Percentiles rank a stretch among this genome's conserved stretches.
Conservation (phyloP, 1,140 invertebrate genomes). For the Hyles vespertilio region DNA sequence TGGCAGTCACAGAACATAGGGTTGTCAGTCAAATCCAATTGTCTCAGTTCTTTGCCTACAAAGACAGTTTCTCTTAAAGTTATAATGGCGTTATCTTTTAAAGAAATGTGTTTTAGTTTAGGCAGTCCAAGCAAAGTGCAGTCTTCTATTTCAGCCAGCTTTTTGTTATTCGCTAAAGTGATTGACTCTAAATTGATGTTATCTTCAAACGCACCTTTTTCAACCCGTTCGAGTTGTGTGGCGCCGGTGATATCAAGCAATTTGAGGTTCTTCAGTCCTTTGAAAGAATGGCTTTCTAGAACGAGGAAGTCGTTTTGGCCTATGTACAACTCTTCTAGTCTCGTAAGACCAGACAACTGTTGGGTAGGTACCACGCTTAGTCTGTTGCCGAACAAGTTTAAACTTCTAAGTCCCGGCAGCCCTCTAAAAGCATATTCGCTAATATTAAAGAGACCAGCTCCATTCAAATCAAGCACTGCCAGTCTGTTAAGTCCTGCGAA, state of each 20-base stretch:
- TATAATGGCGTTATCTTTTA: conserved; percentile 87
- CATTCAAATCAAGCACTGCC: conserved; percentile 85
- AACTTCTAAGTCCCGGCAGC: conserved; percentile 81
- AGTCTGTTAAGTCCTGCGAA: conserved; percentile 86
- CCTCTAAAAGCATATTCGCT: conserved; percentile 85
- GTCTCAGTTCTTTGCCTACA: conserved; percentile 85
- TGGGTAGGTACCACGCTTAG: conserved; percentile 84
- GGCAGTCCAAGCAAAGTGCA: conserved; percentile 86
- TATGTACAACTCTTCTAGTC: conserved; percentile 86
- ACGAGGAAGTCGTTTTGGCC: conserved; percentile 88
- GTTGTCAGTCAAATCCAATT: conserved; percentile 88
- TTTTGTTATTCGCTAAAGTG: conserved; percentile 85
- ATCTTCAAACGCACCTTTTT: conserved; percentile 85
- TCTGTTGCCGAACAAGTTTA: conserved; percentile 88
- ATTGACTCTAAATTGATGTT: conserved; percentile 89
- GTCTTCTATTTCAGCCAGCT: conserved; percentile 82
- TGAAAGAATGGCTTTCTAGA: conserved; percentile 83
- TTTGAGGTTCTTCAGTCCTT: conserved; percentile 84
- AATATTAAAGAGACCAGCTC: conserved; percentile 86
- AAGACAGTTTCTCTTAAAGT: conserved; percentile 85
- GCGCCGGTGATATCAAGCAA: conserved; percentile 86
- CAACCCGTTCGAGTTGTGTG: conserved; percentile 80
- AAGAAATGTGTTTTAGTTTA: conserved; percentile 83
- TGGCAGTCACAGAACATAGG: conserved; percentile 89
- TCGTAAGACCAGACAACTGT: conserved; percentile 81